Evolutionary conservation across 1,140 invertebrate species (phyloP).

Genomic region (Babylonia areolata): DNA sequence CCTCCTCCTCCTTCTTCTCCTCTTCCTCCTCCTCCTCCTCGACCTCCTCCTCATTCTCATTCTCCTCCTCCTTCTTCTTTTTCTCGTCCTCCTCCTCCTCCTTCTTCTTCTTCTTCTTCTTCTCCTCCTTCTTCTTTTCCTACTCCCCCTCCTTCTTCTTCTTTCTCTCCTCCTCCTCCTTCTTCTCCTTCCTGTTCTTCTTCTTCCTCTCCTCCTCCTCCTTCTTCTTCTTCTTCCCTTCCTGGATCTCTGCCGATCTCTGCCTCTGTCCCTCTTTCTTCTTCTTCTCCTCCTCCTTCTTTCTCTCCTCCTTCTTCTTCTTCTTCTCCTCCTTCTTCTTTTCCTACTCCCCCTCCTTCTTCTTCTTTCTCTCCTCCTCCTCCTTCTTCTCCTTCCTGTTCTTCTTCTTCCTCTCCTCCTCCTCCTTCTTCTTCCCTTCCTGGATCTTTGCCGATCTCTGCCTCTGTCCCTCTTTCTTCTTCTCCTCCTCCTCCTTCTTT

Average conservation of each 20-base stretch:
- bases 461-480: conserved; percentile 7
- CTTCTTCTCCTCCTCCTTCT: not conserved
- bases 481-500: conserved; percentile 12
- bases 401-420: not conserved
- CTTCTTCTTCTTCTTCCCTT: not conserved
- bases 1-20: conserved; percentile 64
- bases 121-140: conserved; percentile 11
- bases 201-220: not conserved
- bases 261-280: not conserved
- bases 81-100: too few species aligned
- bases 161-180: not conserved
- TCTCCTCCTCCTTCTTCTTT: too few species aligned
- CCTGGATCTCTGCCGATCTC: not conserved
- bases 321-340: conserved; percentile 10
- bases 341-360: conserved; percentile 19
- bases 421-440: conserved; percentile 20
- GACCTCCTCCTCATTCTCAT: conserved; percentile 50
- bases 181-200: not conserved
- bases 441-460: not conserved
- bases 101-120: not conserved
- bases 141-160: not conserved
- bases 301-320: not conserved
- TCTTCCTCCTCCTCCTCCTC: conserved; percentile 30
- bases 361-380: conserved; percentile 21
- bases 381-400: conserved; percentile 27